A percentile compares a stretch with the other conserved stretches of the same genome.
phyloP scores from a whole-genome alignment of 2,113 vertebrate genomes.

The Albula glossodonta region DNA sequence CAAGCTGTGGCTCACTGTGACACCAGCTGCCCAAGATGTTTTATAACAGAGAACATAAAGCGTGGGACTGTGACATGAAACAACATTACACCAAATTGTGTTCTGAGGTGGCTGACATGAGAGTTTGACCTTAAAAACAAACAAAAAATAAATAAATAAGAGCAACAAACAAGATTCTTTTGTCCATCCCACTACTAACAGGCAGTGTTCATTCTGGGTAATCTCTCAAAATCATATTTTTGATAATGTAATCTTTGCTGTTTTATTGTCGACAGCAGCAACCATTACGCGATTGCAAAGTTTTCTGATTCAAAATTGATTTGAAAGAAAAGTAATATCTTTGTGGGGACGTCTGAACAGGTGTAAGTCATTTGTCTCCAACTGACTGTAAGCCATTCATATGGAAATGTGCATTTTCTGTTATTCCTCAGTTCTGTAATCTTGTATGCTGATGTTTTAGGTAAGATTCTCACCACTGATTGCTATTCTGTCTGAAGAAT shows the following conservation, averaged over 20 bases:
- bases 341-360: neutral
- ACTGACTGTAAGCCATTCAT: neutral
- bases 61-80: neutral
- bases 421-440: neutral
- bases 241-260: too few relatives aligned
- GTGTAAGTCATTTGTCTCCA: neutral
- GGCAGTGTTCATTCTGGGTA: too few relatives aligned
- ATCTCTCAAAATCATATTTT: too few relatives aligned
- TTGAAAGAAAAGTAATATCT: neutral
- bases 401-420: neutral
- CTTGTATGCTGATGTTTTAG: neutral
- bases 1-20: neutral
- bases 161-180: too few relatives aligned
- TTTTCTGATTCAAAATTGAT: neutral
- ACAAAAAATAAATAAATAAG: neutral
- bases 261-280: too few relatives aligned
- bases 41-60: neutral
- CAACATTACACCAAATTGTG: neutral
- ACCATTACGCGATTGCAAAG: too few relatives aligned
- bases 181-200: too few relatives aligned
- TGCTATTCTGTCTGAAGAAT: neutral
- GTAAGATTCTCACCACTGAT: neutral
- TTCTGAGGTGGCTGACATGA: neutral
- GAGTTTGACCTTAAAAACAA: neutral
- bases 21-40: too few relatives aligned